Evolutionary conservation across 2,797 vertebrate species (phyloP).

Genomic region (Etheostoma perlongum): DNA sequence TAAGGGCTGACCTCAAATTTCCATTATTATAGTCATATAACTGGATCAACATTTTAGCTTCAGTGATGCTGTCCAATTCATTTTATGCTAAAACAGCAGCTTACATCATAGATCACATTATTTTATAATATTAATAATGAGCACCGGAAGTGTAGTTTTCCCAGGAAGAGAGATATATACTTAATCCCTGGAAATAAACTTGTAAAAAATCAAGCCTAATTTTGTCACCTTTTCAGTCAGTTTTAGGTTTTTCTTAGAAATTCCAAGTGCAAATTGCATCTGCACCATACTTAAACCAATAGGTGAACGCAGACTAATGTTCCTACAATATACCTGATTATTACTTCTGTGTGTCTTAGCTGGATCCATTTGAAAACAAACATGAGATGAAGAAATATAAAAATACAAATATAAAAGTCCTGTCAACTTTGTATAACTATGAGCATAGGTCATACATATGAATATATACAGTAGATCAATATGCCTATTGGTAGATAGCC

Average conservation of each 20-base stretch:
- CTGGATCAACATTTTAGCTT: neutral
- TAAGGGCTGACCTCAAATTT: neutral
- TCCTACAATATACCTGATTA: neutral
- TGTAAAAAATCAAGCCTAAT: neutral
- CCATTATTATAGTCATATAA: neutral
- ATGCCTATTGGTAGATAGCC: neutral
- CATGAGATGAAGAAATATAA: neutral
- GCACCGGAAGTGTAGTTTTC: neutral
- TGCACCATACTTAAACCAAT: neutral
- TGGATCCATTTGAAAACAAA: neutral
- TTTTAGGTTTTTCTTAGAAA: neutral
- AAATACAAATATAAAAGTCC: neutral
- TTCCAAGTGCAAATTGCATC: neutral
- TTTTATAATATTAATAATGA: too few species aligned
- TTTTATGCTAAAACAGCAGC: too few species aligned
- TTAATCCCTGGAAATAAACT: neutral
- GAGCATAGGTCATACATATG: neutral
- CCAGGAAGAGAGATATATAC: neutral
- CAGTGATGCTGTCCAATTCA: too few species aligned
- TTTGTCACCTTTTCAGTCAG: neutral
- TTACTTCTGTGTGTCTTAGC: neutral
- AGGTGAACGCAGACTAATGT: neutral
- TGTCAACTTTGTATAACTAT: neutral
- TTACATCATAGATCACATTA: too few species aligned
- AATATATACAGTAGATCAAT: neutral